These are phyloP conservation scores for Drosophila trapezifrons DNA, from an alignment of 1,140 invertebrate species.

Conservation along the genomic window DNA sequence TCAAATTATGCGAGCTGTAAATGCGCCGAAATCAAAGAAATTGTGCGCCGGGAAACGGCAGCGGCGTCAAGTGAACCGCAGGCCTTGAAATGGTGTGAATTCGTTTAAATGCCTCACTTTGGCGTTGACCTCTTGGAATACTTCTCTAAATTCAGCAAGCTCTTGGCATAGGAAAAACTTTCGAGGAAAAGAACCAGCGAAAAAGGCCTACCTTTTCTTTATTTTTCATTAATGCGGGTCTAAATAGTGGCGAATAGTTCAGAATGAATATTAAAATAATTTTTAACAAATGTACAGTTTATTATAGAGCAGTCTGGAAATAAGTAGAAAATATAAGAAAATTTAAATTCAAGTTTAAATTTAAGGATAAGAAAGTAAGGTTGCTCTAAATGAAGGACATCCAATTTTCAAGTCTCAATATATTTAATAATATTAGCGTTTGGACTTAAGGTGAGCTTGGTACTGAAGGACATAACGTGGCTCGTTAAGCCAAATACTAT, in stretches of 20 bases:
- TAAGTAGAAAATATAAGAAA: neutral
- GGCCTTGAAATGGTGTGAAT: slow-evolving; percentile 20
- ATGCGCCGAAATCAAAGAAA: slow-evolving; percentile 53
- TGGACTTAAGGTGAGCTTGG: too few species aligned
- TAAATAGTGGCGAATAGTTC: neutral
- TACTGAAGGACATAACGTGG: too few species aligned
- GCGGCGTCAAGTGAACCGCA: slow-evolving; percentile 26
- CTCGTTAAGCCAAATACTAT: too few species aligned
- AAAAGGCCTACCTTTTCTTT: neutral
- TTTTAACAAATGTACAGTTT: neutral
- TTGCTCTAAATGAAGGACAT: too few species aligned
- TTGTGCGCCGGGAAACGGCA: neutral
- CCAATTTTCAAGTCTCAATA: too few species aligned
- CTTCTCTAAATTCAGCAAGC: slow-evolving; percentile 87
- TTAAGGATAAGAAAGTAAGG: too few species aligned
- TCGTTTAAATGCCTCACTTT: slow-evolving; percentile 81
- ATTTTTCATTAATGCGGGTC: neutral
- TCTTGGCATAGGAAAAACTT: neutral
- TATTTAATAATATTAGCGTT: too few species aligned
- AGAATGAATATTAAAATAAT: neutral
- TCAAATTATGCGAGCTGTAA: slow-evolving; percentile 58
- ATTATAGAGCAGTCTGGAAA: neutral
- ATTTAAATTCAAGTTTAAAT: too few species aligned
- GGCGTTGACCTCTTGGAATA: slow-evolving; percentile 84
- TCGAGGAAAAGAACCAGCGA: neutral